phyloP scores from a whole-genome alignment of 2,797 vertebrate species.

The Sebastes wilsoni region DNA sequence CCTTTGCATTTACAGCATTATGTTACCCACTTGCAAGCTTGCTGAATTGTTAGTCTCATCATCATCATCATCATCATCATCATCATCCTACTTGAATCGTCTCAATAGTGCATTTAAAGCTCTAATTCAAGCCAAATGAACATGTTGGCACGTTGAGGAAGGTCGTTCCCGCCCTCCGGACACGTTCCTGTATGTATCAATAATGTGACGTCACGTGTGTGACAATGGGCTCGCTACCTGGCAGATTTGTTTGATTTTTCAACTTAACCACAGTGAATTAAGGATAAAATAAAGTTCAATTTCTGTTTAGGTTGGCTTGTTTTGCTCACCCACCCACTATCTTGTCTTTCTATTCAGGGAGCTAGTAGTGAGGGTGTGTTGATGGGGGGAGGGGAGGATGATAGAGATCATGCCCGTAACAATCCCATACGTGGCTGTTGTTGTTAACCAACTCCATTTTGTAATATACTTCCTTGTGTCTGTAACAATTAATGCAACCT shows the following conservation, averaged over 20 bases:
- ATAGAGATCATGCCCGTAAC: not conserved
- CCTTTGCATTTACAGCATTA: too few species aligned
- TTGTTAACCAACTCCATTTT: not conserved
- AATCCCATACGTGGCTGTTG: slow-evolving; percentile 12
- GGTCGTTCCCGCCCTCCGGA: too few species aligned
- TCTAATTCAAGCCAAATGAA: not conserved
- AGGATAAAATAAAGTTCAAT: not conserved
- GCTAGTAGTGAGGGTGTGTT: not conserved
- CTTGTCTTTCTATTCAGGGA: not conserved
- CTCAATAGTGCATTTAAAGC: not conserved
- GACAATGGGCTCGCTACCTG: too few species aligned
- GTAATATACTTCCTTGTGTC: too few species aligned
- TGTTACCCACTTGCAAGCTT: too few species aligned
- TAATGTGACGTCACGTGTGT: too few species aligned
- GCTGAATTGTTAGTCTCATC: too few species aligned
- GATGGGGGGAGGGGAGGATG: not conserved
- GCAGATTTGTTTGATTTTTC: too few species aligned
- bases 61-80: too few species aligned
- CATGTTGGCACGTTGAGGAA: not conserved
- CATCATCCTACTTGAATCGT: not conserved
- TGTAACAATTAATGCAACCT: too few species aligned
- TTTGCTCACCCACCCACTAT: not conserved
- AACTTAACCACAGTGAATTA: not conserved
- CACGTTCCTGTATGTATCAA: too few species aligned
- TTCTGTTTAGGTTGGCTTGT: not conserved